Base-by-base conservation (phyloP, 1,140 invertebrate species). In the Lepidurus couesii region DNA sequence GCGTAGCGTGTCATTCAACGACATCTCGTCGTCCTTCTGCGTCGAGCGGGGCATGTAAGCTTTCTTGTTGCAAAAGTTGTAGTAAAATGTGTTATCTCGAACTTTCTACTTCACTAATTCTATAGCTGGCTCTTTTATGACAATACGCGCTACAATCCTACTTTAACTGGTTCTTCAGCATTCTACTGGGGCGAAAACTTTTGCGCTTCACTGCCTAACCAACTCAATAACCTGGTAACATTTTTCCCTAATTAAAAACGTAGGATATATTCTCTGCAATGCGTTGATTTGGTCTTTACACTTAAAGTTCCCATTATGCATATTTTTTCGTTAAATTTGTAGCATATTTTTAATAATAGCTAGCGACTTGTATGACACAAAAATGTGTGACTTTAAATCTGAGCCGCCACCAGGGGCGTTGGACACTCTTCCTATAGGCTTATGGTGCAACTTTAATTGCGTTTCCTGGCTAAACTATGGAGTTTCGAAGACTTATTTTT, bases 161-260 rank as follows among this genome's bases (percentile, higher is more conserved):
- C 13, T 44, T 75, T 47, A 13, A 42, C 73, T 16, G 78, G 78
- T 34, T 26, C 42, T 34, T 79, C 78, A 7, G 73, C 73, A 26
- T 79, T 79, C 21, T 79, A 75, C n/a, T 79, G 78, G 78, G 78
- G 78, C 43, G 74, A 75, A 42, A 75, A 79, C 44, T 79, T 44
- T n/a, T 79, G 78, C 43, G 24, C 44, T 16, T 45, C 43, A 34
- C 44, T 79, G 42, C 78, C 78, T 5, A 45, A 73, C 13, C 73
- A 73, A 24, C 45, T 78, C 10, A 78, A 78, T 26, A 78, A 78
- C 34, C 43, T 73, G 78, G 78, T 78, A 44, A 77, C 0, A 76
- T 42, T 76, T 76, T 42, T 42, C 42, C 7, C 7, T 76, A 44
- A 34, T 76, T 7, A 76, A 76, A 44, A 43, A n/a, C 45, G 45